phyloP scores from a whole-genome alignment of 2,113 vertebrate species.

The Jacana jacana region DNA sequence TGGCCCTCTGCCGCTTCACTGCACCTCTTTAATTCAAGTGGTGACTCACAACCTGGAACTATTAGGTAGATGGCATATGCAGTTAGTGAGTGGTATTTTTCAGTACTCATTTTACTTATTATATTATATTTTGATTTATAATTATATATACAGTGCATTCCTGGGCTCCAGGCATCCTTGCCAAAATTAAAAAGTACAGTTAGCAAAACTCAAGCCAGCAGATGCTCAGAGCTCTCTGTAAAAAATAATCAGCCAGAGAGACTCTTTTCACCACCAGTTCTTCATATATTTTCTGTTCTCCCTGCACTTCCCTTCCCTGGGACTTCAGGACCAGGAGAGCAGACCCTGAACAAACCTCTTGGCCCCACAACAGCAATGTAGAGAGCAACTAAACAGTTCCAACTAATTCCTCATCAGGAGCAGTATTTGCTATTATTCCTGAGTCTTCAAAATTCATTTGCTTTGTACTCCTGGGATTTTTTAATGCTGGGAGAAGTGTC shows the following conservation, averaged over 20 bases:
- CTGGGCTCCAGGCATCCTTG: slow-evolving; percentile 15
- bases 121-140: slow-evolving; percentile 66
- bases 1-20: not conserved
- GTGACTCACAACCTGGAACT: slow-evolving; percentile 53
- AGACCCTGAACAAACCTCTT: not conserved
- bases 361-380: not conserved
- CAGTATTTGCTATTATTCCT: not conserved
- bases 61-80: slow-evolving; percentile 41
- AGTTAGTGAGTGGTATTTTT: slow-evolving; percentile 40
- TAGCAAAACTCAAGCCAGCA: slow-evolving; percentile 27
- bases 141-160: slow-evolving; percentile 36
- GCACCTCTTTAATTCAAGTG: slow-evolving; percentile 11
- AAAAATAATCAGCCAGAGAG: not conserved
- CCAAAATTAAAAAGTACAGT: slow-evolving; percentile 49
- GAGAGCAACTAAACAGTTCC: not conserved
- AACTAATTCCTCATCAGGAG: not conserved
- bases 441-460: not conserved
- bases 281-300: not conserved
- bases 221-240: not conserved
- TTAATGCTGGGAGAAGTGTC: not conserved
- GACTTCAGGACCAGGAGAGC: not conserved
- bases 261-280: not conserved
- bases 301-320: not conserved
- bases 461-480: not conserved
- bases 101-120: slow-evolving; percentile 48